Evolutionary conservation across 1,140 invertebrate genomes (phyloP), one percentile per base, ranked within the genome.

Genomic region (Lethrus apterus): DNA sequence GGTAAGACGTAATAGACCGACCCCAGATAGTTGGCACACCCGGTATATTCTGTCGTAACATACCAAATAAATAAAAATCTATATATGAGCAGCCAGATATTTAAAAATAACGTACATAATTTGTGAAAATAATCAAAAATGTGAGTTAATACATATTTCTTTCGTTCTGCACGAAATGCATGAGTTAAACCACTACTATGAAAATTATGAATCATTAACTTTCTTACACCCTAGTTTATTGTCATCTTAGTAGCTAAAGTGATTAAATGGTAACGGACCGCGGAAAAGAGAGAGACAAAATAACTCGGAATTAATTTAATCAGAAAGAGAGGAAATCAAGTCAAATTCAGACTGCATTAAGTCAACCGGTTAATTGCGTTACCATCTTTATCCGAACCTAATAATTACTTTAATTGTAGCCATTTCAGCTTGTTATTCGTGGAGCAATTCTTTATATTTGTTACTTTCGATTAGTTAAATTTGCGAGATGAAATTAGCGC

Each of bases 341-440:
- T 21, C 9, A 13, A 21, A 38, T 4, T 9, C n/a, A 23, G 19
- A 38, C 20, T 38, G 35, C 35, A 38, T 38, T 38, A 21, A 38
- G 18, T 38, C 35, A 38, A 38, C 35, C 18, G 24, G 35, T 38
- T 38, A 38, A 38, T 38, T 38, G 18, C 20, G 24, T 38, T 38
- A 38, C 35, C 35, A 38, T 38, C 35, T 38, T 38, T 21, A 38
- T 21, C 35, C 14, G 35, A 38, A 38, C 35, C 24, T 38, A 20
- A 21, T 38, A 38, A 38, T 38, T 38, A 38, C 35, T 38, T 38
- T 38, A 38, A 38, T 38, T 38, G 35, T 38, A 38, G 35, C 35
- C 35, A 38, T 21, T 38, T 38, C n/a, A 10, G 35, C n/a, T n/a
- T n/a, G n/a, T n/a, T n/a, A n/a, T n/a, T 7, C n/a, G 35, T 21